Percentiles rank a stretch among this genome's conserved stretches.
Conservation (phyloP, 2,888 invertebrate genomes). For the Monopis laevigella region DNA sequence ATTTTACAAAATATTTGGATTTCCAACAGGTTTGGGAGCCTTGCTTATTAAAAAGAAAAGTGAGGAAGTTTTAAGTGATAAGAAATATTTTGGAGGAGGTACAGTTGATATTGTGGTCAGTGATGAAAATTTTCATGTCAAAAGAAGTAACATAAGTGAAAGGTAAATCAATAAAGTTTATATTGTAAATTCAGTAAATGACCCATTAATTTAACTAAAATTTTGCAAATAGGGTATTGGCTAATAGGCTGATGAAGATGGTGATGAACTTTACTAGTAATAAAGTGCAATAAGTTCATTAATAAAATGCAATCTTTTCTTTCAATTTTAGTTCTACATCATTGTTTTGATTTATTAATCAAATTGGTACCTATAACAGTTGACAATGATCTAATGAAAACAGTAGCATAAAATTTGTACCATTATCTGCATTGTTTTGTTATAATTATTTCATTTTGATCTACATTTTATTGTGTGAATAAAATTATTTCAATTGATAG, state of each 20-base stretch:
- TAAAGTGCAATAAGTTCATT: too few relatives aligned
- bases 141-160: conserved; percentile 73
- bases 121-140: conserved; percentile 74
- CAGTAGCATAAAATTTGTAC: too few relatives aligned
- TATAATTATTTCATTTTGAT: too few relatives aligned
- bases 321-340: conserved; percentile 80
- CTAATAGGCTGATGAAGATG: too few relatives aligned
- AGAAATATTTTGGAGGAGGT: conserved; percentile 92
- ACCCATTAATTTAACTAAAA: too few relatives aligned
- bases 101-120: conserved; percentile 88
- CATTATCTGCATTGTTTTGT: too few relatives aligned
- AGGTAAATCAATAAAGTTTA: conserved; percentile 66
- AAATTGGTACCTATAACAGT: conserved; percentile 67
- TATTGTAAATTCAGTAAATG: too few relatives aligned
- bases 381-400: conserved; percentile 59
- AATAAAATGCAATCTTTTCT: conserved; percentile 92
- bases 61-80: conserved; percentile 65
- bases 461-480: too few relatives aligned
- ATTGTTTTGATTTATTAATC: conserved; percentile 82
- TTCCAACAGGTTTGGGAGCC: conserved; percentile 95
- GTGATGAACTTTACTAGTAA: too few relatives aligned
- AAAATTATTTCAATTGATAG: too few relatives aligned
- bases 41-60: conserved; percentile 78
- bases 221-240: too few relatives aligned
- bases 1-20: conserved; percentile 96